Evolutionary conservation across 2,113 vertebrate genomes (phyloP).

Genomic region (Spea bombifrons): DNA sequence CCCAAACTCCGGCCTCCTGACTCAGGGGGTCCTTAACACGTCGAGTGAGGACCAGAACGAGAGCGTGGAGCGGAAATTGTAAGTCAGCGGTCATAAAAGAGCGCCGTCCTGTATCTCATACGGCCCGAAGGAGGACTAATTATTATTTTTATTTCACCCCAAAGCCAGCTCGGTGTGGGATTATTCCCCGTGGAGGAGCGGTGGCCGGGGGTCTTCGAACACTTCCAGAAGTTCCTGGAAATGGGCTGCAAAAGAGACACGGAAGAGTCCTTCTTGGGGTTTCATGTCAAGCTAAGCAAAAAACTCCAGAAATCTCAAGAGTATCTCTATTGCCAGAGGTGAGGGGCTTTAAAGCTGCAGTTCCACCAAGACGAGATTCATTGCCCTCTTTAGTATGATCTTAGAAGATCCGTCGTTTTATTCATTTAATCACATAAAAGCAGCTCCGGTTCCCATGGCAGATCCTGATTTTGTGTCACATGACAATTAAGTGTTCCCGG

Average conservation of each 20-base stretch:
- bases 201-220: constrained; percentile 65
- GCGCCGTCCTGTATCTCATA: too few species aligned
- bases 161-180: constrained; percentile 65
- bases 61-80: not conserved
- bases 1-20: constrained; percentile 54
- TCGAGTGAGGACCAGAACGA: constrained; percentile 49
- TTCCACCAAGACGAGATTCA: too few species aligned
- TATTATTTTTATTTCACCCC: not conserved
- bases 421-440: too few species aligned
- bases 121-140: too few species aligned
- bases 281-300: constrained; percentile 61
- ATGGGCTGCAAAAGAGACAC: constrained; percentile 58
- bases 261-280: constrained; percentile 66
- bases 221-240: constrained; percentile 63
- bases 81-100: not conserved
- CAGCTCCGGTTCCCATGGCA: not conserved
- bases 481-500: too few species aligned
- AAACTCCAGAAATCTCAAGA: constrained; percentile 62
- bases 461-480: too few species aligned
- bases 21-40: constrained; percentile 59
- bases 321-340: constrained; percentile 64
- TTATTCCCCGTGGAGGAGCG: constrained; percentile 64
- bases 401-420: too few species aligned
- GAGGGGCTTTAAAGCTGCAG: not conserved
- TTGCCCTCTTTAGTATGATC: too few species aligned